These are phyloP conservation scores for Dasypogon diadema DNA, from an alignment of 2,888 invertebrate genomes.

Conservation along the genomic window DNA sequence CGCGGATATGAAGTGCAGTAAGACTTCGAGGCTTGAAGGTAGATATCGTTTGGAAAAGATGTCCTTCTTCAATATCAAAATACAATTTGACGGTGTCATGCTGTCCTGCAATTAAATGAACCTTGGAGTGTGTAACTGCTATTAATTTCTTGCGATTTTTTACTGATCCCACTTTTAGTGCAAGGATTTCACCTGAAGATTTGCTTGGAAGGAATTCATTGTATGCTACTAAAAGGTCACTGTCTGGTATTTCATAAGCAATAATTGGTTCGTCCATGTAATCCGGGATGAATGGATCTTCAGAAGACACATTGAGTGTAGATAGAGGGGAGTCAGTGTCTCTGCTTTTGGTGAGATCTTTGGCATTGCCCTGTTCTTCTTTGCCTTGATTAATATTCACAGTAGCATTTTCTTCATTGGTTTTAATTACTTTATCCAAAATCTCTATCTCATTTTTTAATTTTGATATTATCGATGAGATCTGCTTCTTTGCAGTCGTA, in stretches of 20 bases:
- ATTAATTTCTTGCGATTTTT: slow-evolving; percentile 62
- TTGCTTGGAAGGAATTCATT: slow-evolving; percentile 63
- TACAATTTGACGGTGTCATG: slow-evolving; percentile 69
- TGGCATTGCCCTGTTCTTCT: background rate
- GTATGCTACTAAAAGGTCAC: slow-evolving; percentile 59
- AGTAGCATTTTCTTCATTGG: background rate
- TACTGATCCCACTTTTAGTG: slow-evolving; percentile 63
- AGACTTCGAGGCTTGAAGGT: slow-evolving; percentile 70
- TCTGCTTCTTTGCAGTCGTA: no score
- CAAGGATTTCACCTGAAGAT: slow-evolving; percentile 63
- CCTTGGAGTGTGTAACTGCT: slow-evolving; percentile 63
- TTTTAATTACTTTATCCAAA: background rate
- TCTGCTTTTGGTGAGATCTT: no score
- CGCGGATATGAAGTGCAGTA: slow-evolving; percentile 64
- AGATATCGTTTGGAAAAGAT: slow-evolving; percentile 70
- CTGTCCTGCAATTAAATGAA: slow-evolving; percentile 51
- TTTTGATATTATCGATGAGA: no score
- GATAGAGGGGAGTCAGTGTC: no score
- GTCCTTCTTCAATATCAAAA: slow-evolving; percentile 67
- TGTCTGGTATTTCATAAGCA: slow-evolving; percentile 54
- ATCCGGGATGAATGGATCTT: background rate
- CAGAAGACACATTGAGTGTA: no score
- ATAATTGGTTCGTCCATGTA: slow-evolving; percentile 55
- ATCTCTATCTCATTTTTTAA: no score
- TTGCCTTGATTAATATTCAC: no score